Percentiles rank a stretch among this genome's conserved stretches.
These are phyloP conservation scores for Medauroidea extradentata DNA, from an alignment of 1,140 invertebrate species.

Conservation along the genomic window DNA sequence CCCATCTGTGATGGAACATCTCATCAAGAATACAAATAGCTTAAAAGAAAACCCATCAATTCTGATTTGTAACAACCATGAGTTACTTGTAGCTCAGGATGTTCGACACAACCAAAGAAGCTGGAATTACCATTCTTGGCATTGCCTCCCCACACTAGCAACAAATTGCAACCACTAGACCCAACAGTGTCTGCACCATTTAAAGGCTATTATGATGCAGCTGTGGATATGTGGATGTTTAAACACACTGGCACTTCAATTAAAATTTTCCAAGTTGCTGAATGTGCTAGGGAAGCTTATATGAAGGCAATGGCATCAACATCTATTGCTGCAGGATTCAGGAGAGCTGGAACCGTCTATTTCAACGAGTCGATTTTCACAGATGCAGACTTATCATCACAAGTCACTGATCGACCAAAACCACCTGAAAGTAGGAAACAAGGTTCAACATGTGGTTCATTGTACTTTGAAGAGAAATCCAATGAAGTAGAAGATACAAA, in stretches of 20 bases:
- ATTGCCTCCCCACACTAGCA: not conserved
- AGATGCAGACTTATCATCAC: constrained; percentile 33
- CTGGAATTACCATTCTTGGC: constrained; percentile 15
- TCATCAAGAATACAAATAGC: constrained; percentile 6
- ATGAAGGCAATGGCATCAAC: constrained; percentile 26
- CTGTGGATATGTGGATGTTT: constrained; percentile 25
- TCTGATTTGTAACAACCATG: constrained; percentile 24
- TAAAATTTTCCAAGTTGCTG: too few relatives aligned
- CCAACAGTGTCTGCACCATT: constrained; percentile 35
- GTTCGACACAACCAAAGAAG: constrained; percentile 11
- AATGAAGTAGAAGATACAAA: too few relatives aligned
- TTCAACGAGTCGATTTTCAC: constrained; percentile 36
- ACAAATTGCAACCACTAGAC: constrained; percentile 3
- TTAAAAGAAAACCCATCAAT: constrained; percentile 10
- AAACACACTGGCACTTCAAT: too few relatives aligned
- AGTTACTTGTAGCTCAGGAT: constrained; percentile 9
- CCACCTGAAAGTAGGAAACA: too few relatives aligned
- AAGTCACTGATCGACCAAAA: constrained; percentile 33
- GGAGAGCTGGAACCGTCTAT: constrained; percentile 30
- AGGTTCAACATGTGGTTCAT: too few relatives aligned
- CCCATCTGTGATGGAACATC: constrained; percentile 11
- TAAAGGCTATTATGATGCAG: constrained; percentile 28
- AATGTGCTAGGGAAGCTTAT: constrained; percentile 23
- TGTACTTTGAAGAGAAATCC: too few relatives aligned
- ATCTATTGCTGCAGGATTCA: constrained; percentile 35